phyloP scores from a whole-genome alignment of 2,888 invertebrate species.

The Diachrysia chrysitis region DNA sequence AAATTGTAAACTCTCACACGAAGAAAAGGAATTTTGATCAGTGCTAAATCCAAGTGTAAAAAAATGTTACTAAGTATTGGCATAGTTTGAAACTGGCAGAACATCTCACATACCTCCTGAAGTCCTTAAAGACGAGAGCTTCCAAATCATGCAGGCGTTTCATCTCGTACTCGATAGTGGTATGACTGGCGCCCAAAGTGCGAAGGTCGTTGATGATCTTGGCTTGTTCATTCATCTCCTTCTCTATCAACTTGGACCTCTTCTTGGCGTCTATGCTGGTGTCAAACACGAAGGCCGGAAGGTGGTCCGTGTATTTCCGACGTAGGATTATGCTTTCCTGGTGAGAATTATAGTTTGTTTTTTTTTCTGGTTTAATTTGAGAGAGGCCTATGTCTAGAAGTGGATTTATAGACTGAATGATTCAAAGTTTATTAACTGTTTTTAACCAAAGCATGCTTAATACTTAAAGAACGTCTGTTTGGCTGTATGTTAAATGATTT shows the following conservation, averaged over 20 bases:
- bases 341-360: not conserved
- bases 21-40: too few relatives aligned
- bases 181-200: slow-evolving; percentile 95
- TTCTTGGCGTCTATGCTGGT: slow-evolving; percentile 94
- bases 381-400: too few relatives aligned
- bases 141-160: slow-evolving; percentile 97
- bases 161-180: slow-evolving; percentile 97
- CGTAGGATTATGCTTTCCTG: slow-evolving; percentile 92
- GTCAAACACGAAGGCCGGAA: slow-evolving; percentile 96
- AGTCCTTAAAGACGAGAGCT: slow-evolving; percentile 97
- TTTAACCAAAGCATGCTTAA: too few relatives aligned
- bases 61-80: too few relatives aligned
- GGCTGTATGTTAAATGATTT: not conserved
- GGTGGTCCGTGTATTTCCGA: slow-evolving; percentile 92
- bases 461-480: too few relatives aligned
- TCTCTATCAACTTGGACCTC: slow-evolving; percentile 97
- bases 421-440: too few relatives aligned
- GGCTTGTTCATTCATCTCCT: slow-evolving; percentile 99
- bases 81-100: not conserved
- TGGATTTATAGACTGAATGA: too few relatives aligned
- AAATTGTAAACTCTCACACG: too few relatives aligned
- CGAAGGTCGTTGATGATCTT: slow-evolving; percentile 98
- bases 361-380: too few relatives aligned
- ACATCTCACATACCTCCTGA: slow-evolving; percentile 89
- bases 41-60: too few relatives aligned